These are phyloP conservation scores for Notamacropus eugenii DNA, from an alignment of 2,797 vertebrate species.

Conservation along the genomic window DNA sequence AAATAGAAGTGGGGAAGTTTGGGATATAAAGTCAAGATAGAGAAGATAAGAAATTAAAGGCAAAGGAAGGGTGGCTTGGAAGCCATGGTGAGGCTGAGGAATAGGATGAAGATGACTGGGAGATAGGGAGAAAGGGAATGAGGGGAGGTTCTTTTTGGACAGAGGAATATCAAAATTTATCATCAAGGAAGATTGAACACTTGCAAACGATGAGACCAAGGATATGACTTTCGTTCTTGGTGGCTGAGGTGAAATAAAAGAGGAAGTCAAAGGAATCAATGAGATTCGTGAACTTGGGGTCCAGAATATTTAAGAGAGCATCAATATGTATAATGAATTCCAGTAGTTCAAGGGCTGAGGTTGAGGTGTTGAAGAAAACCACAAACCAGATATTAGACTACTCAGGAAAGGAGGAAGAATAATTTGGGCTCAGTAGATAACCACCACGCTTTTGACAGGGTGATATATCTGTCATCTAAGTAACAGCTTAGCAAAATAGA, in stretches of 20 bases:
- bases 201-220: neutral
- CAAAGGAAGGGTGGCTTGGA: neutral
- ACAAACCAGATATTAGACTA: neutral
- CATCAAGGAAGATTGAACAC: neutral
- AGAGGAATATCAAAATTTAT: neutral
- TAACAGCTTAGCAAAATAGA: neutral
- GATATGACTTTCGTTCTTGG: neutral
- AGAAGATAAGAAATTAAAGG: neutral
- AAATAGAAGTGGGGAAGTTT: neutral
- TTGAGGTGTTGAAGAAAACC: neutral
- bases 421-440: neutral
- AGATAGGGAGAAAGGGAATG: neutral
- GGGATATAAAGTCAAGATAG: neutral
- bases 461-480: neutral
- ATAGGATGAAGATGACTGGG: neutral
- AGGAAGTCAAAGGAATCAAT: neutral
- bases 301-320: neutral
- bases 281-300: neutral
- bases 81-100: neutral
- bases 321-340: neutral
- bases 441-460: neutral
- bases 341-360: neutral
- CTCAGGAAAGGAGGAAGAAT: neutral
- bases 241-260: neutral
- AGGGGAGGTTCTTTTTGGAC: neutral